A percentile compares a stretch with the other conserved stretches of the same genome.
phyloP scores from a whole-genome alignment of 2,888 invertebrate genomes.

The Leistus spinibarbis region DNA sequence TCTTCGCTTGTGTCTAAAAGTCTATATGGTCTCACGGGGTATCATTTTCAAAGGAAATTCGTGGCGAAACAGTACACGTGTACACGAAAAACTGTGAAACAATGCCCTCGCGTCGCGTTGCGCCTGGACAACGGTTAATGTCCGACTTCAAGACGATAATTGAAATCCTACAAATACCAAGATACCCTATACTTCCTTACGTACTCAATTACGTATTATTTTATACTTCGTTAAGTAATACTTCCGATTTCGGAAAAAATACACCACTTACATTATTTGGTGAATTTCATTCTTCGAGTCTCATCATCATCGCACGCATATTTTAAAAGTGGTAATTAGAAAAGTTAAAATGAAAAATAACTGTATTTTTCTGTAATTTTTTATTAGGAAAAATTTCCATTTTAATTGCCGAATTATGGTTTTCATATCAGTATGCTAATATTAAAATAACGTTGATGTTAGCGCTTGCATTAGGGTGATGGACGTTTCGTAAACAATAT shows the following conservation, averaged over 20 bases:
- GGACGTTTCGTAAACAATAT: neutral
- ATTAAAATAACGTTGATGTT: constrained; percentile 27
- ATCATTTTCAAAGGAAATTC: neutral
- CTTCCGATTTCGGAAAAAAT: neutral
- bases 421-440: constrained; percentile 38
- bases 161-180: constrained; percentile 20
- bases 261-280: neutral
- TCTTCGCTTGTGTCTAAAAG: neutral
- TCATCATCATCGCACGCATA: neutral
- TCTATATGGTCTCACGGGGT: neutral
- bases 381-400: constrained; percentile 36
- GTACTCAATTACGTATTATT: constrained; percentile 1
- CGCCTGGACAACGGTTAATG: neutral
- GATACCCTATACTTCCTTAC: constrained; percentile 17
- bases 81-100: neutral
- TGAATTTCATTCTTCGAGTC: neutral
- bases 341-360: constrained; percentile 19
- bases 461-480: neutral
- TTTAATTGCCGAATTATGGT: constrained; percentile 36
- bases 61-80: neutral
- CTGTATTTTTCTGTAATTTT: constrained; percentile 20
- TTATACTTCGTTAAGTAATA: constrained; percentile 5
- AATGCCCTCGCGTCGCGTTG: neutral
- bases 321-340: constrained; percentile 11
- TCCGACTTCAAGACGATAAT: neutral